Base-by-base conservation (phyloP, 2,113 vertebrate genomes). In the Garra rufa region DNA sequence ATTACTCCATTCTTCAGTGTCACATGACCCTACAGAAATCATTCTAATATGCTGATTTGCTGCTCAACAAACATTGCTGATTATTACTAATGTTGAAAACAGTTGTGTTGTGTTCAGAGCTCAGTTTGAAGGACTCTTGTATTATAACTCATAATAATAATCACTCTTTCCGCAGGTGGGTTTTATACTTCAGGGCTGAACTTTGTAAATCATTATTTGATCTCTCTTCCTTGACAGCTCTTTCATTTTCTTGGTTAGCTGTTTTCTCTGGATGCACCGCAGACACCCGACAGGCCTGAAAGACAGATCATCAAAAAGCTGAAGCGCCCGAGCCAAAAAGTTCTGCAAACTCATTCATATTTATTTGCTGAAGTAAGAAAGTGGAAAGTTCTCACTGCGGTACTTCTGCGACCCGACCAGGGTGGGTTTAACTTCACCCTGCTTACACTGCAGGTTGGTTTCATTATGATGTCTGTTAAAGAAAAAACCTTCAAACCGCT, bases 211-310 rank as follows among this genome's bases (percentile, higher is more conserved):
- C 34, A 65, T 63, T 52, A 67, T 87, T 46, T 71, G 73, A 77
- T 87, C 21, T 70, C 65, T 74, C 26, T 73, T 67, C 28, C 48
- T 14, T 17, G 24, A 57, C 48, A 30, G 71, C 38, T 28, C 46
- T 85, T 81, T 77, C 50, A 69, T 82, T 82, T 87, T 65, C 83
- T 71, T 43, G 63, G 70, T 84, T 59, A 75, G 82, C 46, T 69
- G 67, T n/a, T 69, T 67, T 69, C 34, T 21, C 34, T 69, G 65
- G 14, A 34, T 65, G 28, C 71, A 87, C 43, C 79, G 76, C 30
- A 70, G 79, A 67, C 17, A 67, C 79, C 52, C 2, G 1, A 44
- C 65, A 73, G 76, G 75, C 19, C 21, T 79, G 46, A 63, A 34
- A 81, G 59, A 69, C 30, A 75, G 67, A 50, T 73, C 73, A 55